Base-by-base conservation (phyloP, 2,797 vertebrate species). In the Helicolenus hilgendorfi region DNA sequence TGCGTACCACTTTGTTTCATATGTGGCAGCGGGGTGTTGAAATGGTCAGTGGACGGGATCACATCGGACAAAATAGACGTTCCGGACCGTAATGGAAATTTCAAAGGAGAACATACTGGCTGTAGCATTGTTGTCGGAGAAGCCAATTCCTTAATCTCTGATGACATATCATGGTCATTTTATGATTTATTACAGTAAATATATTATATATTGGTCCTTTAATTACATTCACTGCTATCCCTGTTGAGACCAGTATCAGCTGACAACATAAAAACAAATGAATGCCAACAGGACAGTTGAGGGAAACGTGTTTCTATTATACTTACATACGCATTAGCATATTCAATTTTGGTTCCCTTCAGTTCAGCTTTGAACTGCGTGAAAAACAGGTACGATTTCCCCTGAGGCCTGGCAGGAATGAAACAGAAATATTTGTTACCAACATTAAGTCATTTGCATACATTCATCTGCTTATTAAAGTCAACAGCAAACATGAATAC, bases 301-400 rank as follows among this genome's bases (percentile, higher is more conserved):
- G 20, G 24, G 69, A 71, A 70, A 11, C 5, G 4, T 14, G 22
- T 69, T 82, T 79, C 29, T 86, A 41, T 87, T n/a, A 77, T 90
- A 99, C 99, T 99, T 97, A 99, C 99, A 29, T 98, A 99, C 79
- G 98, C 99, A 82, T 97, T 98, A 95, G 97, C 98, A 7, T 98
- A 94, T 92, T 99, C 97, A 38, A 99, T 98, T 96, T 98, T 98
- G 56, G 98, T 96, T 92, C 98, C 98, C 77, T 92, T 98, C 84
- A 99, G 96, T 95, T 99, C 98, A 0, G 97, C 98, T 97, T 98
- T 98, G 97, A 99, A 99, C 95, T 98, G 98, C 15, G 98, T 99
- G 88, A 99, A 99, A 96, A 98, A 99, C 92, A 99, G 97, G 94
- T 99, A 99, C 27, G 99, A 99, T 92, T 98, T 99, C 83, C 99